phyloP scores from a whole-genome alignment of 2,113 vertebrate genomes.

The Centropristis striata region DNA sequence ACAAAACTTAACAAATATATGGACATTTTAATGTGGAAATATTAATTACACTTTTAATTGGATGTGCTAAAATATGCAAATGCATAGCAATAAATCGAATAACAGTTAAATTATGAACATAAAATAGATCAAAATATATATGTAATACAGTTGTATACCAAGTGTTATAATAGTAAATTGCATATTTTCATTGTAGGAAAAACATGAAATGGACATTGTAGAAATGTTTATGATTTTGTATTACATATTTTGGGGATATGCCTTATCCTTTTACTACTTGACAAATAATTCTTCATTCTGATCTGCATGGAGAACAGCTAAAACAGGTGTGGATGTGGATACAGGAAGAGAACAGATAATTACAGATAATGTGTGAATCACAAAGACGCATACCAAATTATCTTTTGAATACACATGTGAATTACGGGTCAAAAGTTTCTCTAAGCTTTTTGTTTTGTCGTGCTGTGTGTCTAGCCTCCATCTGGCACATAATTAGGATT shows the following conservation, averaged over 20 bases:
- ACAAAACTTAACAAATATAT: no score
- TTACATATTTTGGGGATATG: not conserved
- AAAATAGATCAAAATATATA: not conserved
- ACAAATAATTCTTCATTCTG: not conserved
- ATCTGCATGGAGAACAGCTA: not conserved
- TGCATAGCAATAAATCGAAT: not conserved
- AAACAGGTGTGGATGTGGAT: not conserved
- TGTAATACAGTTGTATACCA: no score
- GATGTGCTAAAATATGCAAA: not conserved
- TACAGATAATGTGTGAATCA: not conserved
- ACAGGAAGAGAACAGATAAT: not conserved
- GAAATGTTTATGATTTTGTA: not conserved
- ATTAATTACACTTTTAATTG: not conserved
- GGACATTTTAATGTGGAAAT: no score
- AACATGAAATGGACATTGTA: not conserved
- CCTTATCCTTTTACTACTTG: not conserved
- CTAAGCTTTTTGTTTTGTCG: conserved; percentile 1
- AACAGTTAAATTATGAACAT: not conserved
- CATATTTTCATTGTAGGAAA: not conserved
- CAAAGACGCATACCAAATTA: not conserved
- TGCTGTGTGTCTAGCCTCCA: conserved; percentile 8
- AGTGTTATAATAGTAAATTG: not conserved
- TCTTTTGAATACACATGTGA: not conserved
- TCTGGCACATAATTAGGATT: conserved; percentile 37
- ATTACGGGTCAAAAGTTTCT: conserved; percentile 10